Percentiles rank a stretch among this genome's conserved stretches.
Conservation (phyloP, 2,797 vertebrate species). For the Propithecus perrieri region DNA sequence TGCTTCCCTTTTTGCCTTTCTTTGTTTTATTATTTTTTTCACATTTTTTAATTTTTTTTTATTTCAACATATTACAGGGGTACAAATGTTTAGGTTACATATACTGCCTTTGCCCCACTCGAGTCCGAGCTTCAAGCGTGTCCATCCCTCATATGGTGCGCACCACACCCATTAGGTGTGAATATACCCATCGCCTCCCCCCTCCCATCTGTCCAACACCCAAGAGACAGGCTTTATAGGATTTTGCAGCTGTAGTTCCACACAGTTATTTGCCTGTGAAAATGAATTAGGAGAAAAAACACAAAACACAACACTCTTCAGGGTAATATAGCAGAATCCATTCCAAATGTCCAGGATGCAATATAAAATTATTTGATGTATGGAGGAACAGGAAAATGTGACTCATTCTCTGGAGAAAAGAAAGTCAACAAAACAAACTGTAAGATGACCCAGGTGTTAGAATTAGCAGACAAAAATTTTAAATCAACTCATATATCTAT, state of each 20-base stretch:
- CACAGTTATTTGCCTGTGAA: neutral
- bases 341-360: neutral
- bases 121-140: no score
- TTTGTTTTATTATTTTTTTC: no score
- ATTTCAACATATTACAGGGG: no score
- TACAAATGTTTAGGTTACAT: no score
- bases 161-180: no score
- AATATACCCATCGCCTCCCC: no score
- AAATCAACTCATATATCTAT: neutral
- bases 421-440: neutral
- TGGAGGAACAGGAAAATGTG: neutral
- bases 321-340: neutral
- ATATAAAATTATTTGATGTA: neutral
- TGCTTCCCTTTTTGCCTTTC: neutral
- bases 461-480: neutral
- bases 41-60: no score
- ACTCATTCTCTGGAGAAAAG: neutral
- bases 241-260: neutral
- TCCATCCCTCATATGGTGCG: rapidly evolving
- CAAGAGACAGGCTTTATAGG: neutral
- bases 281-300: neutral
- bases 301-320: neutral
- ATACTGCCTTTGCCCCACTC: no score
- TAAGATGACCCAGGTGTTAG: neutral
- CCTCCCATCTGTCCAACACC: no score